Evolutionary conservation across 2,888 invertebrate genomes (phyloP), one percentile per base, ranked within the genome.

Genomic region (Drosophila histrio): DNA sequence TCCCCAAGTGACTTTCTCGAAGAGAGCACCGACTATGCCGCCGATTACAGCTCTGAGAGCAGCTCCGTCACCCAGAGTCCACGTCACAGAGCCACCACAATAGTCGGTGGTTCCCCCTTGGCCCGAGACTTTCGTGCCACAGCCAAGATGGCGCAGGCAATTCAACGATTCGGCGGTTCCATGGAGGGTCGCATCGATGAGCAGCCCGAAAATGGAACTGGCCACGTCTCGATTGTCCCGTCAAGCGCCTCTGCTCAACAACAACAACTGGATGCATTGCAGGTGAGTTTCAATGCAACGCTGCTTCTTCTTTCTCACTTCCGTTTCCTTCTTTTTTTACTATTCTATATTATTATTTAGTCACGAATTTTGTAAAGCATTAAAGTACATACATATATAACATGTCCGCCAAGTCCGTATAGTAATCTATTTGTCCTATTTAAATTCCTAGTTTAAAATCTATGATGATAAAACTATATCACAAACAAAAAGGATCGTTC

Each of bases 41-140:
- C 96, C 32, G 96, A 96, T 91, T 95, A 96, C 87, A 96, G 96
- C 82, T 96, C 96, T 0, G 95, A 95, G 73, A 94, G 94, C 89
- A 95, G 94, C 79, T 93, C 94, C 83, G 93, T 94, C 89, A 96
- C 96, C 0, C 96, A 96, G 59, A 96, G 96, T 71, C 96, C 96
- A 30, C 93, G 95, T 24, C 96, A 96, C 63, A 92, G 95, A 59
- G 92, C 94, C 50, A 93, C 93, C 90, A 93, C 93, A 84, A 92
- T 50, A 26, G 13, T 92, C 59, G 93, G 93, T 75, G 94, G 94
- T 90, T 91, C 92, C 3, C 91, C 92, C 3, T 53, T 92, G 77
- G 91, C 91, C 19, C 86, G 88, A 3, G 91, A 91, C 13, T 81
- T 90, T 17, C 90, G 90, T 46, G 87, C 90, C 41, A 90, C 89